Conservation (phyloP, 2,113 vertebrate species). For the Aythya baeri region DNA sequence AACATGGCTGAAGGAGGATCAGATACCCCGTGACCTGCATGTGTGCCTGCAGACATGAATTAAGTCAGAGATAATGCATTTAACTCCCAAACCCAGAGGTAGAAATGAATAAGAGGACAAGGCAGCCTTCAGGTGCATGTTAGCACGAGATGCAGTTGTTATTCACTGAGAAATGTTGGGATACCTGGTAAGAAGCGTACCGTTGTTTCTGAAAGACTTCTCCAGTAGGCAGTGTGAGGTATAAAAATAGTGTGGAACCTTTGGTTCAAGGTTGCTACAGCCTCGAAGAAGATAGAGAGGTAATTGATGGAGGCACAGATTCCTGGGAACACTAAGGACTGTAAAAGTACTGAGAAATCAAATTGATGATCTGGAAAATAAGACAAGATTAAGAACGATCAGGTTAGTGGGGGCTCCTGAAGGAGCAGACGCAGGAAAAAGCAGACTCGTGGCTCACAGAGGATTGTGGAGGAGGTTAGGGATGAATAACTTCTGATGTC, state of each 20-base stretch:
- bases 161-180: neutral
- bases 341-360: slow-evolving; percentile 42
- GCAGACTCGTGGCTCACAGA: neutral
- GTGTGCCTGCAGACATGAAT: accelerated
- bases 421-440: neutral
- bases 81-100: neutral
- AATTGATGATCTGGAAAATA: slow-evolving; percentile 61
- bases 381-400: slow-evolving; percentile 32
- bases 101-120: neutral
- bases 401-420: neutral
- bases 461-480: neutral
- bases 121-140: neutral
- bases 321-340: slow-evolving; percentile 24
- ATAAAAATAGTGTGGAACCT: slow-evolving; percentile 21
- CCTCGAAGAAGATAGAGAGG: neutral
- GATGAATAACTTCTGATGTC: neutral
- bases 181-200: neutral
- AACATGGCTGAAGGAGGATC: neutral
- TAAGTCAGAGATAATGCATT: neutral
- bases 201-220: neutral
- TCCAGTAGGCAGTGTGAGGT: neutral
- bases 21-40: neutral
- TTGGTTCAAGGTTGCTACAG: slow-evolving; percentile 27
- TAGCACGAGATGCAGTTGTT: neutral
- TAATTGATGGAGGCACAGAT: slow-evolving; percentile 45